phyloP scores from a whole-genome alignment of 1,140 invertebrate genomes.

The Xylocopa sonorina region DNA sequence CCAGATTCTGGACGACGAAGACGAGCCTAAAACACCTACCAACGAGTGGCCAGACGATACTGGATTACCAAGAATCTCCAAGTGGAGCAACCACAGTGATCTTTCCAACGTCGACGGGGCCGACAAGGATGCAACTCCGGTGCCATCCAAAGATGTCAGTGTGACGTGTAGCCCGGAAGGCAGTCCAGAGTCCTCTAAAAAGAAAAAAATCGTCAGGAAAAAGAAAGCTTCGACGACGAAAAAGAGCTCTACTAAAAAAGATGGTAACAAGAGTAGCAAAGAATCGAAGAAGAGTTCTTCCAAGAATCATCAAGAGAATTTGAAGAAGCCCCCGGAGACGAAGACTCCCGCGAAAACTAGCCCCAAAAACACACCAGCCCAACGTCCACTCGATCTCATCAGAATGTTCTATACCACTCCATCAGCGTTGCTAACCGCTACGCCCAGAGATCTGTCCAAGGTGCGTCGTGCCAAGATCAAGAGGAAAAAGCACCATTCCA shows the following conservation, averaged over 20 bases:
- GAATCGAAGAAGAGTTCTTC: slow-evolving; percentile 44
- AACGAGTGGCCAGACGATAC: slow-evolving; percentile 63
- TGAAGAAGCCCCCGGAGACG: slow-evolving; percentile 48
- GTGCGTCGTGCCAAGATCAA: slow-evolving; percentile 77
- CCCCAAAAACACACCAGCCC: slow-evolving; percentile 63
- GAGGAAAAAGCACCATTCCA: slow-evolving; percentile 73
- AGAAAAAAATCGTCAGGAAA: slow-evolving; percentile 67
- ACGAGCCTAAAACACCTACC: slow-evolving; percentile 69
- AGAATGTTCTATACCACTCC: slow-evolving; percentile 80
- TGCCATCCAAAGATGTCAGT: slow-evolving; percentile 57
- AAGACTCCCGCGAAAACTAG: slow-evolving; percentile 49
- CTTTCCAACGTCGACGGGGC: slow-evolving; percentile 65
- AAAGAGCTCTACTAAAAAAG: slow-evolving; percentile 62
- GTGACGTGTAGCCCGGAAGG: slow-evolving; percentile 13
- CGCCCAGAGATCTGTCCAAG: slow-evolving; percentile 77
- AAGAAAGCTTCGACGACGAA: slow-evolving; percentile 68
- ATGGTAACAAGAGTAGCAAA: slow-evolving; percentile 51
- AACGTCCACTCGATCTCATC: slow-evolving; percentile 75
- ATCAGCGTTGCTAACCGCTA: slow-evolving; percentile 76
- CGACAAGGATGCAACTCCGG: slow-evolving; percentile 60
- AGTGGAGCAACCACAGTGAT: slow-evolving; percentile 77
- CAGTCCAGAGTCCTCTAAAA: slow-evolving; percentile 68
- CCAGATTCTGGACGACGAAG: slow-evolving; percentile 50
- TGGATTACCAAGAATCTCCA: slow-evolving; percentile 66
- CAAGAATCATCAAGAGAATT: slow-evolving; percentile 46